phyloP scores from a whole-genome alignment of 2,113 vertebrate species.

The Bathybates hornii region DNA sequence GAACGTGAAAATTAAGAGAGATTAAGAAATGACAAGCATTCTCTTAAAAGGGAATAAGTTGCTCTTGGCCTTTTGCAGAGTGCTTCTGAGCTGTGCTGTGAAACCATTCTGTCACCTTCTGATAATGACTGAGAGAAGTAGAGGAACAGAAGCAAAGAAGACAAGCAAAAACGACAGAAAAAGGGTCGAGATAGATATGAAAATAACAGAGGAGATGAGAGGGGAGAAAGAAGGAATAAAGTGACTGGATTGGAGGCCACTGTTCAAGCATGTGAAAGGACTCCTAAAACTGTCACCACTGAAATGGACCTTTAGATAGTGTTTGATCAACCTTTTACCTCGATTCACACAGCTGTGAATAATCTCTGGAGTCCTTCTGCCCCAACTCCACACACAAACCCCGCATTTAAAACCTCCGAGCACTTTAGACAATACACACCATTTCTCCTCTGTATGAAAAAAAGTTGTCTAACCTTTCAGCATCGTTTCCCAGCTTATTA shows the following conservation, averaged over 20 bases:
- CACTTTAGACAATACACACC: conserved; percentile 15
- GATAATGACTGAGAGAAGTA: conserved; percentile 22
- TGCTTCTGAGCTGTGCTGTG: conserved; percentile 11
- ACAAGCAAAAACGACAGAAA: background rate
- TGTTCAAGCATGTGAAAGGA: background rate
- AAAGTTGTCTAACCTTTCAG: conserved; percentile 58
- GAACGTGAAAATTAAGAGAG: conserved; percentile 38
- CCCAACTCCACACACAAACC: conserved; percentile 1
- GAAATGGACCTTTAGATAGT: conserved; percentile 21
- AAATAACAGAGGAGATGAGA: background rate
- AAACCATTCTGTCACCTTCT: conserved; percentile 34
- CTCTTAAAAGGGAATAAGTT: conserved; percentile 1
- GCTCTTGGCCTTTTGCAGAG: conserved; percentile 8
- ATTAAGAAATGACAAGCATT: conserved; percentile 27
- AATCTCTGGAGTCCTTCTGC: conserved; percentile 1
- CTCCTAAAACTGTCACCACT: background rate
- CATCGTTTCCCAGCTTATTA: conserved; percentile 50
- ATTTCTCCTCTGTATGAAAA: background rate
- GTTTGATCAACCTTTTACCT: conserved; percentile 41
- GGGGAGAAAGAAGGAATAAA: background rate
- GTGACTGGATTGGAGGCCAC: background rate
- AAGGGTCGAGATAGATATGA: background rate
- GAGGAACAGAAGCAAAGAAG: background rate
- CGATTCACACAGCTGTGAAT: conserved; percentile 8
- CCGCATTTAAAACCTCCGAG: background rate